Evolutionary conservation across 2,113 vertebrate genomes (phyloP), one percentile per base, ranked within the genome.

Genomic region (Pardalotus punctatus): DNA sequence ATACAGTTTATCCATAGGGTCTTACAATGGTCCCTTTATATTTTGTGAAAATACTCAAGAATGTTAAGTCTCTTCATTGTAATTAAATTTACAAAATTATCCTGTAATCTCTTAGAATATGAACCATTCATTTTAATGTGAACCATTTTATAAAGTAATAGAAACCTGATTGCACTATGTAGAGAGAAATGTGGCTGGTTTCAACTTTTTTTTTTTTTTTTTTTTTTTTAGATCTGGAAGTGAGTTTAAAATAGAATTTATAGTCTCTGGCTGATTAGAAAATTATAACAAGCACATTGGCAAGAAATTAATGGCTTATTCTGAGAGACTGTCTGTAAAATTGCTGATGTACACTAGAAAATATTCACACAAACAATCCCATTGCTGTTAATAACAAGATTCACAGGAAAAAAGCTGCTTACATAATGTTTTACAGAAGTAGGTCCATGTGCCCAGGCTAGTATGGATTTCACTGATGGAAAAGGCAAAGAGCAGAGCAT

Each of bases 11-110:
- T 16, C 25, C 23, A 53, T 35, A 72, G n/a, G 7, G 11, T 89
- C 7, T 87, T 86, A 77, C 70, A 73, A 40, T 51, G 53, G 71
- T 58, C 3, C 33, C 24, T 73, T 92, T 92, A 67, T 62, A 64
- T 81, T 77, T 40, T 15, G 17, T 69, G 57, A 73, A 96, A 74
- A 21, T 60, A 33, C 31, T 87, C 27, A 80, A 67, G 90, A 85
- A 56, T 67, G 40, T 81, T 92, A 93, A 95, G 62, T 79, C 62
- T 56, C 38, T 42, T 60, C 45, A 38, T 85, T 87, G 50, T 92
- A 92, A 96, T 90, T 81, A 71, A 93, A 48, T 90, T 96, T 80
- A 86, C 27, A 94, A 92, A 86, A 89, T 91, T 45, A 90, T 83
- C 67, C 69, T 45, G 11, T 84, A 88, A 91, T 85, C 84, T 51